A percentile compares a stretch with the other conserved stretches of the same genome.
Conservation (phyloP, 2,113 vertebrate genomes). For the Hyperoodon ampullatus region DNA sequence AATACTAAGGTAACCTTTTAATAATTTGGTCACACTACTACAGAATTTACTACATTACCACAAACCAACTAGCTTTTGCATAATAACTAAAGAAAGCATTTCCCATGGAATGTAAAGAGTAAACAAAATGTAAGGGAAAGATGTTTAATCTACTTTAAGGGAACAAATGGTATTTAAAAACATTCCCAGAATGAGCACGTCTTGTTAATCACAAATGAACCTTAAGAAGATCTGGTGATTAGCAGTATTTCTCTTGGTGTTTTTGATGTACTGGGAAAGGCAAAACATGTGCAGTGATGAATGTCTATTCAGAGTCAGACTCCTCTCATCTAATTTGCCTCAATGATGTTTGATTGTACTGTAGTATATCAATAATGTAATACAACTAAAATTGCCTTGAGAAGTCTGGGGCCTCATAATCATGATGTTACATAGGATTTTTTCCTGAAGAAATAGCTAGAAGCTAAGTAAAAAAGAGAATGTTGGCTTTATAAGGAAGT, state of each 20-base stretch:
- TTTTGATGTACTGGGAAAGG: not conserved
- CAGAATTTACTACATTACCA: not conserved
- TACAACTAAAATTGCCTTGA: not conserved
- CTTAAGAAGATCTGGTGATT: not conserved
- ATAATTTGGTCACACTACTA: not conserved
- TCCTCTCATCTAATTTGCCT: not conserved
- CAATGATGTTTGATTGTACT: not conserved
- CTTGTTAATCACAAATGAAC: not conserved
- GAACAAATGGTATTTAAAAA: not conserved
- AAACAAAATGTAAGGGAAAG: not conserved
- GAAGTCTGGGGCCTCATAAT: not conserved
- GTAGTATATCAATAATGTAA: not conserved
- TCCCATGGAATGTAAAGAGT: not conserved
- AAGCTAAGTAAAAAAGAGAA: not conserved
- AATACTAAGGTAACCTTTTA: not conserved
- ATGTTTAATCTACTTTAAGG: not conserved
- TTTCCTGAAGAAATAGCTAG: not conserved
- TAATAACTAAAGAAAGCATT: not conserved
- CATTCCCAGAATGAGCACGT: not conserved
- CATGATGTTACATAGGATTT: not conserved
- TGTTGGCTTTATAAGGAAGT: not conserved
- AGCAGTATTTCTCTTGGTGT: not conserved
- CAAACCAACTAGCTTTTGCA: not conserved
- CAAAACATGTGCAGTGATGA: not conserved
- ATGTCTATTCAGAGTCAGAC: not conserved